Conservation (phyloP, 2,888 invertebrate species). For the Steinernema hermaphroditum region DNA sequence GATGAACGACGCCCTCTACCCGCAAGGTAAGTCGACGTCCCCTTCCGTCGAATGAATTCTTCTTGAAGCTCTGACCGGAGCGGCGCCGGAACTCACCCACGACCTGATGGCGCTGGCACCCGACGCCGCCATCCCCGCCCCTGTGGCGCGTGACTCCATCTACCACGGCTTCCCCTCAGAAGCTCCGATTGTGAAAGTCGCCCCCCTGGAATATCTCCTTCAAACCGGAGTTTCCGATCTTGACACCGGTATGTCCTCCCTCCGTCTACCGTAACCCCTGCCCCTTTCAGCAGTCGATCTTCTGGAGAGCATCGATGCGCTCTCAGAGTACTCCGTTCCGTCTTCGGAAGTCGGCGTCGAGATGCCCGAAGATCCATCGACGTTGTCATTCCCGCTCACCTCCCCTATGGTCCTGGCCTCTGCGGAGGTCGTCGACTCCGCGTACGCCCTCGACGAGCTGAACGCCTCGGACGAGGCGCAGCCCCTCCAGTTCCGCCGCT, state of each 20-base stretch:
- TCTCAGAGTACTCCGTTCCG: conserved; percentile 5
- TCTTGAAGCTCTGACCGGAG: background rate
- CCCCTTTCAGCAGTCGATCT: background rate
- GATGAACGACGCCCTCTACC: background rate
- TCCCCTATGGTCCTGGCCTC: background rate
- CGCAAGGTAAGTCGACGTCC: background rate
- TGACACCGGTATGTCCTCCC: too few species aligned
- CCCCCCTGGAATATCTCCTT: background rate
- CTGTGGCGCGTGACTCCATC: background rate
- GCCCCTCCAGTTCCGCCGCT: conserved; percentile 17
- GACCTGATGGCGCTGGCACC: background rate
- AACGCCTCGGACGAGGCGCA: background rate
- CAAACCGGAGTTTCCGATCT: background rate
- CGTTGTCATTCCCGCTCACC: conserved; percentile 8
- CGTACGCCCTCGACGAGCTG: background rate
- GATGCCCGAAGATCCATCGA: conserved; percentile 3
- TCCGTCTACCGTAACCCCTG: too few species aligned
- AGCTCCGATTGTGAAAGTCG: background rate
- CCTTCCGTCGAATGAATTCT: background rate
- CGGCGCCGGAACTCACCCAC: background rate
- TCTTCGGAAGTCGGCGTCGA: conserved; percentile 3
- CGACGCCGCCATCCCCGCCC: background rate
- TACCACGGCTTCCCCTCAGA: background rate
- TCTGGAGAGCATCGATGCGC: background rate
- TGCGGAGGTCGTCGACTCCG: background rate